Conservation (phyloP, 2,797 vertebrate species). For the Hippoglossus hippoglossus region DNA sequence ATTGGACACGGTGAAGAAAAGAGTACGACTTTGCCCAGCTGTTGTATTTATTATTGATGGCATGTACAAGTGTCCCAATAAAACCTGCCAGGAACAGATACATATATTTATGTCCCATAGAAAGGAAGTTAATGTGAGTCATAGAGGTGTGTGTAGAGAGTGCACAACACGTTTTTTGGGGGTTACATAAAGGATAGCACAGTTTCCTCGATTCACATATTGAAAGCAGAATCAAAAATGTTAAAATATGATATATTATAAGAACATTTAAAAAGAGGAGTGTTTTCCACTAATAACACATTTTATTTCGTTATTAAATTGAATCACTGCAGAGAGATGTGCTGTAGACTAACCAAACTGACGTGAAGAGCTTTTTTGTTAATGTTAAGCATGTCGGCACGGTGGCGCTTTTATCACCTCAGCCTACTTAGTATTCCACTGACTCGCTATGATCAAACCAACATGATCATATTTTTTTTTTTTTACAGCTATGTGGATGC, state of each 20-base stretch:
- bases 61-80: constrained; percentile 77
- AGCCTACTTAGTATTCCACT: neutral
- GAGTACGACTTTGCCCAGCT: constrained; percentile 54
- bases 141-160: constrained; percentile 63
- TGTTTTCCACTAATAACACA: too few relatives aligned
- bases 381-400: neutral
- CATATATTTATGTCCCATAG: constrained; percentile 74
- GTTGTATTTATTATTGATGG: constrained; percentile 78
- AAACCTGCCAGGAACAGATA: constrained; percentile 66
- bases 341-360: neutral
- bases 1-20: constrained; percentile 18
- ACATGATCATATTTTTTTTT: too few relatives aligned
- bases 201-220: neutral
- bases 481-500: too few relatives aligned
- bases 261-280: too few relatives aligned
- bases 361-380: neutral
- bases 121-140: constrained; percentile 57
- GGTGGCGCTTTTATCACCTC: neutral
- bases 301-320: too few relatives aligned
- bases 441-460: neutral
- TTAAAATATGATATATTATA: neutral
- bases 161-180: constrained; percentile 27
- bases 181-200: neutral
- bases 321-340: too few relatives aligned
- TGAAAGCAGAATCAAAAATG: neutral